Conservation (phyloP, 2,113 vertebrate species). For the Zapornia atra region DNA sequence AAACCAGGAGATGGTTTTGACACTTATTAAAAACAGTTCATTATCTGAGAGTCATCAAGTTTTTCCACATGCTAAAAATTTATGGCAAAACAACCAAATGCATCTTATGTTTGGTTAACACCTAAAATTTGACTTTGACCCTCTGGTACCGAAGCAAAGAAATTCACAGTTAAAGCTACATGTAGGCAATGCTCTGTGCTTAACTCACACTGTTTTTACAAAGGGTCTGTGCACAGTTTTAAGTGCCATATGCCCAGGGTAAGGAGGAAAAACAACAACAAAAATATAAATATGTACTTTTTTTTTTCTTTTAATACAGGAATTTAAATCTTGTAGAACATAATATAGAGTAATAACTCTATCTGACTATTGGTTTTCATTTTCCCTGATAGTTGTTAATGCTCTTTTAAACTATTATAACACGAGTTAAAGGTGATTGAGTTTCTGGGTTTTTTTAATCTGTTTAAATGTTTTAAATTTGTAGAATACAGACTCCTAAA, state of each 20-base stretch:
- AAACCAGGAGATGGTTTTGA: not conserved
- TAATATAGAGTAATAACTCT: not conserved
- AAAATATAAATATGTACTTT: not conserved
- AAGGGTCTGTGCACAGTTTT: constrained; percentile 46
- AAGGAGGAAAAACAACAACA: constrained; percentile 35
- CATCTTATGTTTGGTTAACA: constrained; percentile 55
- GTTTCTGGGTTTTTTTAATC: not conserved
- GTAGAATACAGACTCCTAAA: not conserved
- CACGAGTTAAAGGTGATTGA: not conserved
- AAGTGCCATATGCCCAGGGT: constrained; percentile 62
- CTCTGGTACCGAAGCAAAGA: constrained; percentile 37
- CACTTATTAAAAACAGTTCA: not conserved
- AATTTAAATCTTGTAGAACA: not conserved
- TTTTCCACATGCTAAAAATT: constrained; percentile 38
- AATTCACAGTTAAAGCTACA: constrained; percentile 60
- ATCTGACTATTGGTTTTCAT: constrained; percentile 5
- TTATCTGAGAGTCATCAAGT: constrained; percentile 31
- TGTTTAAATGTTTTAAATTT: not conserved
- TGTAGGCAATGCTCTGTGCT: constrained; percentile 28
- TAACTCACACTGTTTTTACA: constrained; percentile 59
- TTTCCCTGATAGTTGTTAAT: constrained; percentile 7
- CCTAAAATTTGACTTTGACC: constrained; percentile 52
- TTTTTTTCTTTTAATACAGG: not conserved
- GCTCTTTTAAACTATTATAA: not conserved
- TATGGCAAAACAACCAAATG: constrained; percentile 20